These are phyloP conservation scores for Limenitis camilla DNA, from an alignment of 2,888 invertebrate genomes.

Conservation along the genomic window DNA sequence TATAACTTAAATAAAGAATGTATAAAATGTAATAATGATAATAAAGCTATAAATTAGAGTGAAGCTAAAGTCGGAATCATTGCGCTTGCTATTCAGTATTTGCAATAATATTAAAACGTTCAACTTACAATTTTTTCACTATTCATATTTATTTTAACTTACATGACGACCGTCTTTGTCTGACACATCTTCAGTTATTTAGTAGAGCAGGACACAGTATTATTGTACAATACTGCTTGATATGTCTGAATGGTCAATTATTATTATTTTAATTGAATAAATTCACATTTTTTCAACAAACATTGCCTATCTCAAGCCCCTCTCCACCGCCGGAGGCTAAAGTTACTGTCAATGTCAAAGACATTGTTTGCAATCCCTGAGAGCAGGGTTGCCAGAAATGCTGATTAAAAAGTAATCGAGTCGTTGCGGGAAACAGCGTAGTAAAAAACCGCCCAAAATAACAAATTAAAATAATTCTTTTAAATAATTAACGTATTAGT, in stretches of 20 bases:
- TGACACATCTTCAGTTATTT: conserved; percentile 22
- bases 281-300: conserved; percentile 10
- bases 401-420: no score
- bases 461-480: no score
- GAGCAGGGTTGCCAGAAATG: no score
- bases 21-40: no score
- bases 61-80: neutral
- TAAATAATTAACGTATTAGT: no score
- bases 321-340: no score
- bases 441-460: no score
- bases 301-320: conserved; percentile 11
- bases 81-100: neutral
- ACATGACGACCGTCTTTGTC: conserved; percentile 27
- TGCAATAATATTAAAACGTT: neutral
- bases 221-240: conserved; percentile 11
- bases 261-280: conserved; percentile 3
- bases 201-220: conserved; percentile 4
- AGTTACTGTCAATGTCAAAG: no score
- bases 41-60: no score
- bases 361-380: no score
- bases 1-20: neutral
- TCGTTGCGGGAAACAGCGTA: no score
- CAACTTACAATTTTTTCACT: conserved; percentile 1
- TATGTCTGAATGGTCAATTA: conserved; percentile 7
- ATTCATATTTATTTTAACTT: conserved; percentile 14